Conservation (phyloP, 30 jellyfish, hydroid and myxozoan species). For the Turritopsis rubra region DNA sequence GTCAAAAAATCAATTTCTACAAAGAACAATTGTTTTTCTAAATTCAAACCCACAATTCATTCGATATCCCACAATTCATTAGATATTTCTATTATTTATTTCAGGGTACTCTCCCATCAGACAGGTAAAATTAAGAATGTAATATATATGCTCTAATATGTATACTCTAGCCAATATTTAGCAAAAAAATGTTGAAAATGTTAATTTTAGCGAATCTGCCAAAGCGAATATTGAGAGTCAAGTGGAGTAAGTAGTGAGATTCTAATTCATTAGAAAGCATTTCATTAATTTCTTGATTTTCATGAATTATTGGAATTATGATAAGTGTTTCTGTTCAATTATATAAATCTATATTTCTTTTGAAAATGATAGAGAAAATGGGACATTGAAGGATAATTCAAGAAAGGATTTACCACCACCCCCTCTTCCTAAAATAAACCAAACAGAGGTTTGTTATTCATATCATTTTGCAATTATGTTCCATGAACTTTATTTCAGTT, state of each 20-base stretch:
- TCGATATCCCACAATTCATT: not conserved
- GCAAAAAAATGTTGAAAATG: too few relatives aligned
- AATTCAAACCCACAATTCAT: too few relatives aligned
- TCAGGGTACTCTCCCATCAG: not conserved
- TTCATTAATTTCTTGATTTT: not conserved
- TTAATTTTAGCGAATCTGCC: not conserved
- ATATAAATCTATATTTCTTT: too few relatives aligned
- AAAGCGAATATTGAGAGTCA: not conserved
- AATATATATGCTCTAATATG: not conserved
- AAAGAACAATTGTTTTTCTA: too few relatives aligned
- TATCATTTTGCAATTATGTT: not conserved
- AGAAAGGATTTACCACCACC: not conserved
- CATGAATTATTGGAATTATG: not conserved
- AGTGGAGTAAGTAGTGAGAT: not conserved
- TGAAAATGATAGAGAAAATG: not conserved
- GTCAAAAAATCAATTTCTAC: too few relatives aligned
- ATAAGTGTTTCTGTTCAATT: not conserved
- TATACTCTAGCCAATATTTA: too few relatives aligned
- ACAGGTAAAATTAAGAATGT: not conserved
- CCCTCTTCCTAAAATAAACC: not conserved
- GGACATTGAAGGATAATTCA: not conserved
- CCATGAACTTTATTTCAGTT: not conserved
- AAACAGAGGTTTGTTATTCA: not conserved
- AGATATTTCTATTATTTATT: not conserved
- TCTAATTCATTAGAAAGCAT: too few relatives aligned